Evolutionary conservation across 92 coral and sea anemone genomes (phyloP), one percentile per base, ranked within the genome.

Genomic region (Siderastrea radians): DNA sequence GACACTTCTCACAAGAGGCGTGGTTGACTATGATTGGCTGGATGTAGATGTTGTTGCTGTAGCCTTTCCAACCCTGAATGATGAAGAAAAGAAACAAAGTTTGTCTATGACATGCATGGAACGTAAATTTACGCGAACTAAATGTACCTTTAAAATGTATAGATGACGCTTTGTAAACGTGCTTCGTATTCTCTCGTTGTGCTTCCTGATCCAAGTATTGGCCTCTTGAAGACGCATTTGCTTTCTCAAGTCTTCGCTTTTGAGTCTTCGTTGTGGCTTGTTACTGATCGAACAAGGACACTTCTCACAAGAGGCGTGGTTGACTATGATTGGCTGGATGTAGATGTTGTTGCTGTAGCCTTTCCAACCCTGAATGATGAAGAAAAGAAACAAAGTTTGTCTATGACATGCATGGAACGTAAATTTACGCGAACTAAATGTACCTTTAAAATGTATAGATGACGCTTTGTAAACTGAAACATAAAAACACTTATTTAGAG

Each of bases 21-120:
- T 73, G 83, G 81, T 90, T 88, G 0, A 95, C 94, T 55, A 85
- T 82, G 72, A 95, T 93, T 58, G 98, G 98, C 68, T 91, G 94
- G 65, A 95, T 93, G 73, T 95, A 95, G 65, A 95, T 90, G 77
- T 83, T 93, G 68, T 93, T 95, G 62, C 93, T 79, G 86, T 90
- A 95, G 70, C 98, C 98, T 82, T 91, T 93, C 96, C 98, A 95
- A 6, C 96, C 95, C 98, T 95, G 63, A 52, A 60, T 62, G 48
- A 15, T 73, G 16, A 63, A 50, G 10, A 61, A 16, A 62, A 1
- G 13, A 52, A 6, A 38, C 0, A 54, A 50, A 3, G n/a, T 71
- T 68, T 73, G 26, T 4, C n/a, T 46, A 44, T 1, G 47, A 15
- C 14, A 62, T 26, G 38, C 38, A 26, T 26, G 38, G 38, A 26